phyloP scores from a whole-genome alignment of 2,113 vertebrate genomes.

The Cyanocitta stelleri region DNA sequence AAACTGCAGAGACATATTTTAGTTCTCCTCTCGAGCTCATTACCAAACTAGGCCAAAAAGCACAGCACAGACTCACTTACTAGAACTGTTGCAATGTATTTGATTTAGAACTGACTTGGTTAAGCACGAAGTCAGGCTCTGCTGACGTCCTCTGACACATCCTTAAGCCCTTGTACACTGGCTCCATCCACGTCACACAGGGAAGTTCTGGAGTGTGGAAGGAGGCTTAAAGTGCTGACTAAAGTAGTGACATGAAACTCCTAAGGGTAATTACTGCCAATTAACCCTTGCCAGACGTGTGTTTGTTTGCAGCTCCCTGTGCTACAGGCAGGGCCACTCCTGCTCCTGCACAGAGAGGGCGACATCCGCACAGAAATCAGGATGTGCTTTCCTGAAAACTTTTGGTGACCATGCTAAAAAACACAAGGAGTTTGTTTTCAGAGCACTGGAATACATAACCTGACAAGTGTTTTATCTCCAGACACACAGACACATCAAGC shows the following conservation, averaged over 20 bases:
- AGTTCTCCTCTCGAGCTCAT: neutral
- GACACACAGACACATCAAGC: neutral
- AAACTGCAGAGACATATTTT: accelerated
- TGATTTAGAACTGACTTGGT: neutral
- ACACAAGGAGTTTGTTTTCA: neutral
- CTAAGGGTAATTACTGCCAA: neutral
- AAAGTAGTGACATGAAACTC: neutral
- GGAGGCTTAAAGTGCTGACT: neutral
- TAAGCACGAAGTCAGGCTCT: neutral
- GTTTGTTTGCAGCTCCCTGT: neutral
- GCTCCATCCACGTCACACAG: neutral
- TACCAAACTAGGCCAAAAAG: neutral
- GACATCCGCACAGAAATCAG: neutral
- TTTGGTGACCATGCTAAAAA: accelerated
- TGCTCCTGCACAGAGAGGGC: neutral
- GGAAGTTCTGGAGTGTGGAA: neutral
- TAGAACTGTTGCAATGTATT: neutral
- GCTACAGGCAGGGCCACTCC: neutral
- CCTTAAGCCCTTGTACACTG: accelerated
- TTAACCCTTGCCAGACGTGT: neutral
- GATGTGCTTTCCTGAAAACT: neutral
- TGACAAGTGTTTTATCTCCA: neutral
- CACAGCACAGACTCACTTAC: neutral
- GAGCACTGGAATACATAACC: accelerated
- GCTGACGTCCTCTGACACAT: neutral